These are phyloP conservation scores for Antennarius striatus DNA, from an alignment of 2,113 vertebrate species.

Conservation along the genomic window DNA sequence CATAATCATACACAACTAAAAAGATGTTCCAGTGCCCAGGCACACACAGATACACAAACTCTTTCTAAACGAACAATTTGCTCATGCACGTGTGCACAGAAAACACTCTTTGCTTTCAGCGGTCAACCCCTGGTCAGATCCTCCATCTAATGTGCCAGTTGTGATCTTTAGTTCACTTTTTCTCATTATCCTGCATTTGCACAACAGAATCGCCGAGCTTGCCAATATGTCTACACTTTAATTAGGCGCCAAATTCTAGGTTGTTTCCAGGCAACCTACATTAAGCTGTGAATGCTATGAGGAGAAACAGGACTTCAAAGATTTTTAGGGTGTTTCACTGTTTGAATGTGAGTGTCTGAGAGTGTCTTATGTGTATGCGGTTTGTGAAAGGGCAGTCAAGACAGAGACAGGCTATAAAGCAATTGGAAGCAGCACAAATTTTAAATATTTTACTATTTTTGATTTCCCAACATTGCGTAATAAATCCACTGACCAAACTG, in stretches of 20 bases:
- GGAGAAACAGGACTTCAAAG: constrained; percentile 52
- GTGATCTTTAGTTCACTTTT: constrained; percentile 55
- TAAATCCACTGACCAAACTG: not conserved
- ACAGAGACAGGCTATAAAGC: not conserved
- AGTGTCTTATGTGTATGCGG: constrained; percentile 11
- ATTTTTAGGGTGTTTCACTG: constrained; percentile 42
- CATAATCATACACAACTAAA: too few relatives aligned
- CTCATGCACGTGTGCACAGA: not conserved
- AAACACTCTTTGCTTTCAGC: not conserved
- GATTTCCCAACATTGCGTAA: constrained; percentile 16
- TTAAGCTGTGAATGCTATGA: constrained; percentile 46
- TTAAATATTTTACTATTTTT: not conserved
- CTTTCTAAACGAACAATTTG: too few relatives aligned
- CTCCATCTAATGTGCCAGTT: constrained; percentile 38
- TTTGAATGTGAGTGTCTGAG: constrained; percentile 44
- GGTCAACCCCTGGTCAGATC: constrained; percentile 2
- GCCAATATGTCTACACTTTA: constrained; percentile 32
- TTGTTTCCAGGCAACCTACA: constrained; percentile 77
- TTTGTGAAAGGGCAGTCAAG: constrained; percentile 12
- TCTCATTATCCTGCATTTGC: constrained; percentile 55
- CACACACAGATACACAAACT: not conserved
- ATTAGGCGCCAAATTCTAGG: constrained; percentile 62
- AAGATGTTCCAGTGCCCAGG: not conserved
- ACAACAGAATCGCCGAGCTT: constrained; percentile 38
- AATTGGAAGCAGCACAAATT: constrained; percentile 16